phyloP scores from a whole-genome alignment of 1,140 invertebrate species.

The Steinernema khuongi region DNA sequence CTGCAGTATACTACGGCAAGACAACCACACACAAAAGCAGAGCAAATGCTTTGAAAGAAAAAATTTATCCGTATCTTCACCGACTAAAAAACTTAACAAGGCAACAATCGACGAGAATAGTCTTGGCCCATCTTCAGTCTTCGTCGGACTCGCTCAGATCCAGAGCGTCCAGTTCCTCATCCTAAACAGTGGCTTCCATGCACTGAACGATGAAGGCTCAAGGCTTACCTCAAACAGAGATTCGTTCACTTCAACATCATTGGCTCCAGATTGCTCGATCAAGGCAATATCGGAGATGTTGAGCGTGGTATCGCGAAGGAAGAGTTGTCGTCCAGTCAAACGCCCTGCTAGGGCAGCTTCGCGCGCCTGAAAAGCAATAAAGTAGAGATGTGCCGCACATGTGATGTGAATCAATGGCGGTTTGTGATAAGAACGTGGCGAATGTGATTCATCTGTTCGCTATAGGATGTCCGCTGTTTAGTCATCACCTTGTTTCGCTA shows the following conservation, averaged over 20 bases:
- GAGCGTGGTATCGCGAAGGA: constrained; percentile 42
- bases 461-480: constrained; percentile 7
- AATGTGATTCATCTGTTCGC: constrained; percentile 6
- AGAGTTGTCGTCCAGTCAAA: constrained; percentile 43
- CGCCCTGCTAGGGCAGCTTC: constrained; percentile 39
- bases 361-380: constrained; percentile 31
- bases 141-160: background rate
- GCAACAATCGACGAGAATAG: background rate
- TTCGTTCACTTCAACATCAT: constrained; percentile 47
- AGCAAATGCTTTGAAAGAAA: background rate
- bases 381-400: background rate
- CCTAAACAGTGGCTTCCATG: constrained; percentile 19
- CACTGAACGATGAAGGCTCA: constrained; percentile 6
- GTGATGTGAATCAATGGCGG: background rate
- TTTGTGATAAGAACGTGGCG: constrained; percentile 10
- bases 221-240: constrained; percentile 40
- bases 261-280: constrained; percentile 31
- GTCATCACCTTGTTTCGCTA: background rate
- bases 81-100: background rate
- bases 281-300: constrained; percentile 45
- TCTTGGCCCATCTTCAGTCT: background rate
- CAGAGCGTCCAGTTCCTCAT: constrained; percentile 19
- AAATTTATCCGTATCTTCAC: background rate
- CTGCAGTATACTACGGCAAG: background rate
- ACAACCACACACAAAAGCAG: background rate